Evolutionary conservation across 2,888 invertebrate genomes (phyloP), one percentile per base, ranked within the genome.

Genomic region (Noctua janthina): DNA sequence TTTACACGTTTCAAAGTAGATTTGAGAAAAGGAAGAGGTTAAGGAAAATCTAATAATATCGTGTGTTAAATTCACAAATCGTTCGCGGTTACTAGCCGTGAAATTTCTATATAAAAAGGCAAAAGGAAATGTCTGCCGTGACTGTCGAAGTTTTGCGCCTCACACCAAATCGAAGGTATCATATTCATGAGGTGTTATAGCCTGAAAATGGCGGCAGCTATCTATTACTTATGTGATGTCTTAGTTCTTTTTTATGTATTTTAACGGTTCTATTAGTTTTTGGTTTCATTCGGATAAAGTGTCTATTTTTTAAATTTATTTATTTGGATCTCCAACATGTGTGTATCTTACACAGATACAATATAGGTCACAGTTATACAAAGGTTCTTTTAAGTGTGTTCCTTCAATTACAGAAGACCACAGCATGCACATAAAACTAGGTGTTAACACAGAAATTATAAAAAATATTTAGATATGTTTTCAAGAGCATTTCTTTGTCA

Each of bases 11-110:
- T 54, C 59, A 56, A 76, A 80, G 64, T 76, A 54, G 54, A 49
- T 79, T 13, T 8, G 43, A 67, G 56, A 68, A 75, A 73, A 54
- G 35, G 46, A 54, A 85, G 78, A 59, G 46, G 66, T 76, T 69
- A 39, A 8, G 43, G 72, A 59, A 86, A 86, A 82, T 88, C 79
- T 86, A 88, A 90, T 91, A 91, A 91, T 89, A 91, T 88, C 89
- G 86, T 81, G 88, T 91, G 90, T 90, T 91, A 91, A 88, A 91
- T 91, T 91, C 90, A 88, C 88, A 87, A 89, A 83, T 87, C 86
- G 88, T 86, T 89, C 84, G 84, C 87, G 91, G 88, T 88, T 91
- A 90, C 85, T 81, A 82, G 78, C 90, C 88, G 88, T 91, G 88
- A 91, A 91, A 91, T 91, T 89, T 89, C 86, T 78, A 85, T 82